Percentiles rank a stretch among this genome's conserved stretches.
Evolutionary conservation across 2,888 invertebrate species (phyloP).

Genomic region (Cataglyphis livida): DNA sequence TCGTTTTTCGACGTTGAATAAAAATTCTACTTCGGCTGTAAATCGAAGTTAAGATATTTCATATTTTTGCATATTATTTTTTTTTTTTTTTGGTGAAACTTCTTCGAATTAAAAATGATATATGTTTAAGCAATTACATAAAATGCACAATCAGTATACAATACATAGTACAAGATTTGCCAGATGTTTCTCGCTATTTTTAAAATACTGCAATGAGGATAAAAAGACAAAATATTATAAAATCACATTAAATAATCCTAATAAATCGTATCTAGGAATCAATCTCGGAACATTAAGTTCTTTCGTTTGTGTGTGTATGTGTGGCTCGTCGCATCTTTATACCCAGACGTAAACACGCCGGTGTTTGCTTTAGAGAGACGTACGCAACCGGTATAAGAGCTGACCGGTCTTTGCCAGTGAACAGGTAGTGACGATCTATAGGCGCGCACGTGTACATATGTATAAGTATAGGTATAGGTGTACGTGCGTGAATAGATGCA

Average conservation of each 20-base stretch:
- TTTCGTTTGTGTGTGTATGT: constrained; percentile 19
- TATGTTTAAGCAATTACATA: neutral
- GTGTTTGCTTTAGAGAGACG: constrained; percentile 68
- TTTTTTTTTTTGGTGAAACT: neutral
- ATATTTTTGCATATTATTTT: neutral
- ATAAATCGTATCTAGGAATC: constrained; percentile 12
- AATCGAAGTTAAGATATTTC: neutral
- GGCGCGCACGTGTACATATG: constrained; percentile 24
- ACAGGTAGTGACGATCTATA: constrained; percentile 73
- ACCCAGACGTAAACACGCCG: constrained; percentile 44
- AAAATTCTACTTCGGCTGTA: constrained; percentile 2
- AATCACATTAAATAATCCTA: constrained; percentile 7
- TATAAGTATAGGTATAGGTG: constrained; percentile 1
- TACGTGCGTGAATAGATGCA: constrained; percentile 71
- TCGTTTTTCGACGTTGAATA: constrained; percentile 7
- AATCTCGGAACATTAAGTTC: constrained; percentile 10
- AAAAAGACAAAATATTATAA: neutral
- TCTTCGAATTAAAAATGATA: neutral
- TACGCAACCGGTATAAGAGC: constrained; percentile 52
- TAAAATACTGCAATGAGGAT: neutral
- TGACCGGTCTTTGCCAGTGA: constrained; percentile 70
- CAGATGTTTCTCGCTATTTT: neutral
- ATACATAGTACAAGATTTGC: neutral
- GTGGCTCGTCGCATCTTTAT: constrained; percentile 33
- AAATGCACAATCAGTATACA: neutral